phyloP scores from a whole-genome alignment of 2,888 invertebrate species.

The Gasteruption jaculator region DNA sequence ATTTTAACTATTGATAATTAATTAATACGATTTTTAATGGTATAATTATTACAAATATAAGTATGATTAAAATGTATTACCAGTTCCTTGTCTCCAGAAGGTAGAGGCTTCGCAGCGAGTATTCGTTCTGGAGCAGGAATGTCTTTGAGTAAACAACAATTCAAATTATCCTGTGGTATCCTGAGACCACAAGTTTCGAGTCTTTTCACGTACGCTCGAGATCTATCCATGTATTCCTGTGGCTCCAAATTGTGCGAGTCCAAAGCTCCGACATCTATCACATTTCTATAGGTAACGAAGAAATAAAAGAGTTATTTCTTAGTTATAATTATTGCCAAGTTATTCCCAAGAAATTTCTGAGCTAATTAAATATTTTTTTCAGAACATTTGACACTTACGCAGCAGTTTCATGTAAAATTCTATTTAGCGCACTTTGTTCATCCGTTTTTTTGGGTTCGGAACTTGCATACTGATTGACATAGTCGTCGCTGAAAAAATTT shows the following conservation, averaged over 20 bases:
- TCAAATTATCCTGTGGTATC: slow-evolving; percentile 49
- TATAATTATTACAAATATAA: neutral
- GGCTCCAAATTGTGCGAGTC: slow-evolving; percentile 86
- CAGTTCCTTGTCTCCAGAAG: slow-evolving; percentile 63
- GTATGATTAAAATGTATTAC: too few species aligned
- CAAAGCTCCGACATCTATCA: slow-evolving; percentile 89
- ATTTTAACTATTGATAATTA: too few species aligned
- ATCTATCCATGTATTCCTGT: slow-evolving; percentile 75
- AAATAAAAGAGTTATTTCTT: slow-evolving; percentile 7
- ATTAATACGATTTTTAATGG: neutral
- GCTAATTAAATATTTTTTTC: neutral
- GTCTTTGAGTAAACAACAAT: slow-evolving; percentile 63
- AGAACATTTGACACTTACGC: slow-evolving; percentile 71
- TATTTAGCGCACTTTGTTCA: slow-evolving; percentile 85
- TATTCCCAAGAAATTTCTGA: neutral
- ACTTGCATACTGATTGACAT: slow-evolving; percentile 60
- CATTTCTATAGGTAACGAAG: slow-evolving; percentile 62
- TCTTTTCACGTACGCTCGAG: slow-evolving; percentile 44
- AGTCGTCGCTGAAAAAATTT: slow-evolving; percentile 61
- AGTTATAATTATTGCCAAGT: slow-evolving; percentile 3
- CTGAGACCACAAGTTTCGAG: slow-evolving; percentile 51
- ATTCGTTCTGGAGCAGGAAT: slow-evolving; percentile 70
- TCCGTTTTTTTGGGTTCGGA: slow-evolving; percentile 75
- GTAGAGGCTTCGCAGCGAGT: slow-evolving; percentile 61
- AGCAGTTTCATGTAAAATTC: slow-evolving; percentile 86